Percentiles rank a stretch among this genome's conserved stretches.
phyloP scores from a whole-genome alignment of 2,797 vertebrate genomes.

The Thunnus albacares region DNA sequence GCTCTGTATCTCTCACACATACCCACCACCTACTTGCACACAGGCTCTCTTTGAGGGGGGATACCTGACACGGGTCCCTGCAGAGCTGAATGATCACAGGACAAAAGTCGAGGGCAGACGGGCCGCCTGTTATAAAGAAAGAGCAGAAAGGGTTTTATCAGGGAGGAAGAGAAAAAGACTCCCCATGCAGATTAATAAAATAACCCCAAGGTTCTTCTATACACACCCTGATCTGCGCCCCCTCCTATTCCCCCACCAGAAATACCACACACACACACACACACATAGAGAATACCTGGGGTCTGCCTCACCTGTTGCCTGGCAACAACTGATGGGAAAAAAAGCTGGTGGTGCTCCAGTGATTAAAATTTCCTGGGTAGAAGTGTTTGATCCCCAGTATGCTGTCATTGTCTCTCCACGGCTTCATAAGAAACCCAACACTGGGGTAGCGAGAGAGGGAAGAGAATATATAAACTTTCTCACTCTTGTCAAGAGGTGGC shows the following conservation, averaged over 20 bases:
- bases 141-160: slow-evolving; percentile 80
- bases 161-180: slow-evolving; percentile 76
- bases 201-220: slow-evolving; percentile 73
- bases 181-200: slow-evolving; percentile 86
- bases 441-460: slow-evolving; percentile 47
- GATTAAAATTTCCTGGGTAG: slow-evolving; percentile 86
- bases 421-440: slow-evolving; percentile 73
- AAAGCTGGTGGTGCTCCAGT: slow-evolving; percentile 71
- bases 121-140: slow-evolving; percentile 79
- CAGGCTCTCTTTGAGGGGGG: slow-evolving; percentile 57
- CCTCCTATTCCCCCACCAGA: slow-evolving; percentile 37
- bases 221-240: slow-evolving; percentile 73
- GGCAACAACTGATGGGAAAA: slow-evolving; percentile 80
- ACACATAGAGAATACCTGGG: slow-evolving; percentile 73
- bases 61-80: slow-evolving; percentile 73
- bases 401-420: slow-evolving; percentile 73
- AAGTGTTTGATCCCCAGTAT: slow-evolving; percentile 73
- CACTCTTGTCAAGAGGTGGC: slow-evolving; percentile 74
- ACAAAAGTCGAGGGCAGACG: slow-evolving; percentile 82
- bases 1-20: slow-evolving; percentile 41
- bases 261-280: slow-evolving; percentile 58
- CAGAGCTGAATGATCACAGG: slow-evolving; percentile 79
- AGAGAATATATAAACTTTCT: slow-evolving; percentile 73
- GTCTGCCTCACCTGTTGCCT: slow-evolving; percentile 78
- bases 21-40: slow-evolving; percentile 42